Conservation (phyloP, 2,888 invertebrate genomes). For the Laspeyria flexula region DNA sequence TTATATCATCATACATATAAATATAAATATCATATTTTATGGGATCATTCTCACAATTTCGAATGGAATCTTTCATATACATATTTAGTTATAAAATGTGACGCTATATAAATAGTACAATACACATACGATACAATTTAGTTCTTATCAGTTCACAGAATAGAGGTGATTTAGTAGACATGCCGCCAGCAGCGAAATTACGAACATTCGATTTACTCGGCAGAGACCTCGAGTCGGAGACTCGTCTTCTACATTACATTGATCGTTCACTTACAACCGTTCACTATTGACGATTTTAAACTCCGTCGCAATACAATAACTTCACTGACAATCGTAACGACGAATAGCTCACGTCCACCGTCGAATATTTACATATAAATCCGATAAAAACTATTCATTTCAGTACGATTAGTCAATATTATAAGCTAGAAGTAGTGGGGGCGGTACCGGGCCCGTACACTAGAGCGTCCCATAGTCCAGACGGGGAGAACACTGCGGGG, state of each 20-base stretch:
- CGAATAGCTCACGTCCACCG: conserved; percentile 15
- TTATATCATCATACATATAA: conserved; percentile 6
- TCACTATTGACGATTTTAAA: conserved; percentile 12
- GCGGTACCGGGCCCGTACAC: conserved; percentile 13
- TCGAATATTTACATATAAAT: conserved; percentile 35
- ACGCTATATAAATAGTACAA: background rate
- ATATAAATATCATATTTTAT: conserved; percentile 8
- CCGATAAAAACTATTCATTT: conserved; percentile 24
- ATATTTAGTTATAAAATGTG: conserved; percentile 3
- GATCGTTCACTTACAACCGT: conserved; percentile 19
- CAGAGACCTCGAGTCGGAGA: conserved; percentile 30
- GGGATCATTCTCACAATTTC: conserved; percentile 1
- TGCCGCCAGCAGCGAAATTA: conserved; percentile 37
- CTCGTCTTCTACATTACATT: conserved; percentile 15
- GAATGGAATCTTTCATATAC: conserved; percentile 7
- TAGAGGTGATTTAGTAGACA: background rate
- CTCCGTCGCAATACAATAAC: conserved; percentile 19
- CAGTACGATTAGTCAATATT: conserved; percentile 17
- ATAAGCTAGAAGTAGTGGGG: conserved; percentile 2
- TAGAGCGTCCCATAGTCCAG: conserved; percentile 27
- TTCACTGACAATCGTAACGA: conserved; percentile 14
- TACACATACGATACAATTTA: background rate
- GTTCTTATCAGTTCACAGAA: conserved; percentile 5
- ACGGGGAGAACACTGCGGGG: conserved; percentile 24
- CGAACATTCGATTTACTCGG: conserved; percentile 9